These are phyloP conservation scores for Anastrepha ludens DNA, from an alignment of 1,140 invertebrate genomes.

Conservation along the genomic window DNA sequence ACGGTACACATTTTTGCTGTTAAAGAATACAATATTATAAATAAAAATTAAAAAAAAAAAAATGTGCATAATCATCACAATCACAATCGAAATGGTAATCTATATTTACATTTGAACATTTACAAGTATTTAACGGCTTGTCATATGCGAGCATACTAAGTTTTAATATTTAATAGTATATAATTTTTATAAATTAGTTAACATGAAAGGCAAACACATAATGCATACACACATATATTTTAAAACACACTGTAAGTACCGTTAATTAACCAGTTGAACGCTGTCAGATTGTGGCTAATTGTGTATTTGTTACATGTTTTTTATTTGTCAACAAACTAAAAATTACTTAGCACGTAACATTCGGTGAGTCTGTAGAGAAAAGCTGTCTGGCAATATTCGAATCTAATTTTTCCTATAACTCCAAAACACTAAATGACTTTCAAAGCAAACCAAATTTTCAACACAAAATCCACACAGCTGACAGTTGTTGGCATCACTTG, in stretches of 20 bases:
- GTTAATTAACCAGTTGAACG: too few relatives aligned
- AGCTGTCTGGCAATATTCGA: too few relatives aligned
- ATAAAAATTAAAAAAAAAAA: constrained; percentile 1
- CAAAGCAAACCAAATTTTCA: too few relatives aligned
- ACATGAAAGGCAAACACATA: background rate
- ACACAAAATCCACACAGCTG: too few relatives aligned
- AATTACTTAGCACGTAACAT: too few relatives aligned
- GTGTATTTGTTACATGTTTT: too few relatives aligned
- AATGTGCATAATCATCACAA: constrained; percentile 61
- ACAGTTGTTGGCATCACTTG: too few relatives aligned
- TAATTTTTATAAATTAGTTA: background rate
- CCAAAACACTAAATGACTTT: too few relatives aligned
- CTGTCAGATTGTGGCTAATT: too few relatives aligned
- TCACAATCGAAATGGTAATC: constrained; percentile 60
- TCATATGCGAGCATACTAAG: background rate
- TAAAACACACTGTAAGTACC: background rate
- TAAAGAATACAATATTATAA: background rate
- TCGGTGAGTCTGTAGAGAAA: too few relatives aligned
- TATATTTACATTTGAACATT: constrained; percentile 23
- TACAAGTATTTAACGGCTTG: background rate
- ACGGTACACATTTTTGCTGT: constrained; percentile 31
- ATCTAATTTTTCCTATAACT: too few relatives aligned
- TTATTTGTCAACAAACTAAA: too few relatives aligned
- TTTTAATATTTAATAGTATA: background rate
- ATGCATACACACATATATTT: background rate